Evolutionary conservation across 2,113 vertebrate species (phyloP).

Genomic region (Ranitomeya imitator): DNA sequence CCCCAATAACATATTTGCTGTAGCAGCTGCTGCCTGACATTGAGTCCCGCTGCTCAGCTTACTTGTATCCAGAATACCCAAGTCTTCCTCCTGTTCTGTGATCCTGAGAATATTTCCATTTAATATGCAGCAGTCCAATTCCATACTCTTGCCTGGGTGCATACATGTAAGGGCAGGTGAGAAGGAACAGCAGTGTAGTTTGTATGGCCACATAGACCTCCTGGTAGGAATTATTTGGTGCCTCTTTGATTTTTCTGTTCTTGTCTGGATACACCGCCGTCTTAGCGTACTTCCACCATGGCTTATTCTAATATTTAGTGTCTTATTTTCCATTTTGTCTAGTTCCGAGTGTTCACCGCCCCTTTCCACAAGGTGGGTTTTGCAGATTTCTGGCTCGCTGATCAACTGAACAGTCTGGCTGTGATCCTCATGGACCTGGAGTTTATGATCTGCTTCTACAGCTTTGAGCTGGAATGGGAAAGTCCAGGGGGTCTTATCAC

Average conservation of each 20-base stretch:
- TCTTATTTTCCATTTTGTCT: conserved; percentile 27
- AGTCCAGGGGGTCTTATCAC: conserved; percentile 77
- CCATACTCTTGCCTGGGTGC: too few species aligned
- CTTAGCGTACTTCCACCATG: background rate
- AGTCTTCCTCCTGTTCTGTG: too few species aligned
- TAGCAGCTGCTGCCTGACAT: too few species aligned
- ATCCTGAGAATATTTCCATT: too few species aligned
- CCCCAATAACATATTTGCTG: too few species aligned
- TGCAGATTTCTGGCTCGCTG: conserved; percentile 98
- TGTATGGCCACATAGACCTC: too few species aligned
- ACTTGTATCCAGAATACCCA: too few species aligned
- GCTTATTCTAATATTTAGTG: background rate
- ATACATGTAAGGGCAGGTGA: too few species aligned
- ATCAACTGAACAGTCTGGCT: conserved; percentile 96
- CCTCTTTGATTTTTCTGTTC: background rate
- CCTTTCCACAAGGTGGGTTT: conserved; percentile 98
- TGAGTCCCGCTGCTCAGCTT: too few species aligned
- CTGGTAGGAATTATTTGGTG: too few species aligned
- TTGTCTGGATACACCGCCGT: background rate
- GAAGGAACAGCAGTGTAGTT: too few species aligned
- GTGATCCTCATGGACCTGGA: conserved; percentile 95
- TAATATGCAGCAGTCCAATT: too few species aligned
- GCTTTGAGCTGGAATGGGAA: conserved; percentile 93
- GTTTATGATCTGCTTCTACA: conserved; percentile 98
- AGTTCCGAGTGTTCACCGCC: conserved; percentile 97